Base-by-base conservation (phyloP, 2,888 invertebrate genomes). In the Aphrophora alni region DNA sequence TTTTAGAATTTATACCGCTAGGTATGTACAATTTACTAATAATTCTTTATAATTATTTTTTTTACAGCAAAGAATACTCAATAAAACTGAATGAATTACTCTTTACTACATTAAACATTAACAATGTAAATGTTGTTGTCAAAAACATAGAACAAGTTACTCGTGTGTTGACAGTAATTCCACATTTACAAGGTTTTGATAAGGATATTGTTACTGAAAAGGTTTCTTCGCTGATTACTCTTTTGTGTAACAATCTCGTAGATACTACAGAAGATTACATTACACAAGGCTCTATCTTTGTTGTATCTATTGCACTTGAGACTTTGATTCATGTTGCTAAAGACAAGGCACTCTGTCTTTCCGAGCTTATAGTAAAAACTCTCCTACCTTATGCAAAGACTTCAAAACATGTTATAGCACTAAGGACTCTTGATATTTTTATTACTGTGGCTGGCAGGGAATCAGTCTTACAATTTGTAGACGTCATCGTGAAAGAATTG, bases 361-460 rank as follows among this genome's bases (percentile, higher is more conserved):
- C 21, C 5, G 21, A n/a, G 3, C 21, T 59, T 3, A 1, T 59
- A 21, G 59, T 59, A n/a, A 5, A 59, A 59, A 59, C 21, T 7
- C 21, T 59, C 4, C 21, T 59, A 21, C 59, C 59, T 5, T 21
- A 12, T 59, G 10, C 21, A 59, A n/a, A 59, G 5, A 5, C n/a
- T 59, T 3, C 10, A 21, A n/a, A 21, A 21, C 89, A 89, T 84
- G 85, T 92, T 10, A 86, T 87, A 75, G 89, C 90, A 44, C 87
- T 93, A 74, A 89, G 91, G 86, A 87, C 90, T 17, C 83, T 92
- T 4, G 92, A 92, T 87, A 87, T 93, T 75, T 90, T 91, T 85
- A 85, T 90, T 84, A 89, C 90, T 24, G 89, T 90, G 24, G 89
- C 89, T 88, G 90, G 86, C 27, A 77, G 80, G n/a, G 76, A 78